Conservation (phyloP, 2,113 vertebrate species). For the Dipodomys stephensi region DNA sequence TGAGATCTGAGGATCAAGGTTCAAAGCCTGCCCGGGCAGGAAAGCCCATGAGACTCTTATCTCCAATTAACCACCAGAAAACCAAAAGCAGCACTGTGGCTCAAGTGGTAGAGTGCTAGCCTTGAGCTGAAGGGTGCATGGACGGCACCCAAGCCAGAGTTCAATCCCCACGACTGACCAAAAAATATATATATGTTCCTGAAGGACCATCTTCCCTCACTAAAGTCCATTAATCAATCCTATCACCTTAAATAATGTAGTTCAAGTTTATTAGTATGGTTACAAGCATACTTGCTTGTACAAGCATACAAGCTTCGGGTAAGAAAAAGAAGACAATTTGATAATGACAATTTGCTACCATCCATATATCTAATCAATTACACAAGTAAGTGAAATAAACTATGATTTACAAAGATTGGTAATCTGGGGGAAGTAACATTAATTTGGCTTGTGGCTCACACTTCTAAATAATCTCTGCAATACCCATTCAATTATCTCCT, state of each 20-base stretch:
- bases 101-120: too few relatives aligned
- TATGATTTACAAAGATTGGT: not conserved
- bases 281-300: not conserved
- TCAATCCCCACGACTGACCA: too few relatives aligned
- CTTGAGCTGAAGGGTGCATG: too few relatives aligned
- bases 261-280: not conserved
- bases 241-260: slow-evolving; percentile 27
- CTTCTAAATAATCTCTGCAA: slow-evolving; percentile 61
- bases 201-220: slow-evolving; percentile 22
- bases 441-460: slow-evolving; percentile 60
- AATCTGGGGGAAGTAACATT: slow-evolving; percentile 49
- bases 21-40: too few relatives aligned
- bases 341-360: slow-evolving; percentile 34
- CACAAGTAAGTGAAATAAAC: slow-evolving; percentile 48
- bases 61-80: too few relatives aligned
- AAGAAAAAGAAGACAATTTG: slow-evolving; percentile 37
- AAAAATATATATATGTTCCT: too few relatives aligned
- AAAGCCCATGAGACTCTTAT: too few relatives aligned
- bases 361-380: slow-evolving; percentile 16
- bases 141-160: too few relatives aligned
- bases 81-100: too few relatives aligned
- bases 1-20: too few relatives aligned
- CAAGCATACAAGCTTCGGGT: not conserved
- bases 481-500: slow-evolving; percentile 62
- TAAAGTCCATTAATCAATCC: slow-evolving; percentile 33